Percentiles rank a stretch among this genome's conserved stretches.
These are phyloP conservation scores for Pollachius pollachius DNA, from an alignment of 2,113 vertebrate genomes.

Conservation along the genomic window DNA sequence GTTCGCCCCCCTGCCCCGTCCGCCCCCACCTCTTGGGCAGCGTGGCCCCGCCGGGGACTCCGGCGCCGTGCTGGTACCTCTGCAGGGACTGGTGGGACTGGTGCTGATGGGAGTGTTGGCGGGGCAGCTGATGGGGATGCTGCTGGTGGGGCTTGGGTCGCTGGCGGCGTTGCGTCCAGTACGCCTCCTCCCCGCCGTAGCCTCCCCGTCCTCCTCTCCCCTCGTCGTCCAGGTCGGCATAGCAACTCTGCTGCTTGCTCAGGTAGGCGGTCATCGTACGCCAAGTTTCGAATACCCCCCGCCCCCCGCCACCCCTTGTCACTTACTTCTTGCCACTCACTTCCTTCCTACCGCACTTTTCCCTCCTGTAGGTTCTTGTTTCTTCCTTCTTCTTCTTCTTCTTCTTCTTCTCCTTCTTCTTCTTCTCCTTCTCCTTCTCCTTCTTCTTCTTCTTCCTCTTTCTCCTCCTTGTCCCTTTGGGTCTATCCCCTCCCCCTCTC, in stretches of 20 bases:
- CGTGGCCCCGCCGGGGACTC: slow-evolving; percentile 34
- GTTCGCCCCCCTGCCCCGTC: slow-evolving; percentile 60
- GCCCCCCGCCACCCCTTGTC: slow-evolving; percentile 11
- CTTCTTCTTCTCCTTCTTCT: background rate
- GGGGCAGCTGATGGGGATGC: background rate
- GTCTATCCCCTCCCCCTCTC: slow-evolving; percentile 12
- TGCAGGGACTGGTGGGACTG: slow-evolving; percentile 40
- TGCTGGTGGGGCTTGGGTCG: slow-evolving; percentile 35
- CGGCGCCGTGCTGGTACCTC: slow-evolving; percentile 48
- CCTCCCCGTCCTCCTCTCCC: slow-evolving; percentile 58
- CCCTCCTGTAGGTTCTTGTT: background rate
- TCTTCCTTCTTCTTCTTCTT: background rate
- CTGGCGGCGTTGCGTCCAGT: slow-evolving; percentile 67
- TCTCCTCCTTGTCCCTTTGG: background rate
- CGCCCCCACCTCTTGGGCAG: slow-evolving; percentile 60
- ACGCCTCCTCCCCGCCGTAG: slow-evolving; percentile 53
- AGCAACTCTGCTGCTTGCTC: slow-evolving; percentile 77
- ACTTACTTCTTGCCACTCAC: too few species aligned
- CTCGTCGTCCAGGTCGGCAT: slow-evolving; percentile 66
- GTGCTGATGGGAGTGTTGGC: slow-evolving; percentile 11
- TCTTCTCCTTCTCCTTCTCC: background rate
- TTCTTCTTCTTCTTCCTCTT: background rate
- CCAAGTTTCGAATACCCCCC: slow-evolving; percentile 13
- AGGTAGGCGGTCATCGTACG: slow-evolving; percentile 81
- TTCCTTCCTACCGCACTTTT: too few species aligned